phyloP scores from a whole-genome alignment of 2,888 invertebrate species.

The Melipona beecheii region DNA sequence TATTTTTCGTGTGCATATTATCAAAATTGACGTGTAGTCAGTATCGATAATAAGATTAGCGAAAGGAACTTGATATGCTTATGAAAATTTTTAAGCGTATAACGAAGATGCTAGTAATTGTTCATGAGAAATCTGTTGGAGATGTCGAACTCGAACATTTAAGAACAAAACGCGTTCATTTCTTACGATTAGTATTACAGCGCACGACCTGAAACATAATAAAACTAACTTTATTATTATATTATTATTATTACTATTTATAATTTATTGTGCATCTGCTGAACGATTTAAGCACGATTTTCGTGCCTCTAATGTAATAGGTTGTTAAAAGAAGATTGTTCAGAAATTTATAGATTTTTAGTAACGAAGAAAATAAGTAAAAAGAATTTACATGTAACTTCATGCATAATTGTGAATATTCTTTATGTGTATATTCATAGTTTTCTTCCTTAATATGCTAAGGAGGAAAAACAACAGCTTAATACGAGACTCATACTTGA shows the following conservation, averaged over 20 bases:
- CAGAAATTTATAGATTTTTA: background rate
- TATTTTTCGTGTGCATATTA: slow-evolving; percentile 6
- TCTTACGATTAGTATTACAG: slow-evolving; percentile 57
- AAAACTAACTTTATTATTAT: slow-evolving; percentile 58
- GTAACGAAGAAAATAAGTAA: background rate
- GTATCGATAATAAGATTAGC: slow-evolving; percentile 3
- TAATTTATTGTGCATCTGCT: slow-evolving; percentile 67
- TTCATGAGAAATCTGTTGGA: background rate
- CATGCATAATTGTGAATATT: background rate
- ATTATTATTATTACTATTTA: slow-evolving; percentile 67
- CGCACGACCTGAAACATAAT: slow-evolving; percentile 47
- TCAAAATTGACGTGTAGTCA: background rate
- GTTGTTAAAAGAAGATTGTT: background rate
- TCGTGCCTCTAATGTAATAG: slow-evolving; percentile 26
- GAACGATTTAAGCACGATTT: slow-evolving; percentile 23
- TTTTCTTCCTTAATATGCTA: background rate
- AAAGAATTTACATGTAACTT: background rate
- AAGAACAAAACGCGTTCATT: slow-evolving; percentile 29
- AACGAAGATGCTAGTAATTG: background rate
- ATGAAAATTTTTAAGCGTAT: slow-evolving; percentile 14
- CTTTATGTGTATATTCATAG: background rate
- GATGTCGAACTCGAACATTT: slow-evolving; percentile 24
- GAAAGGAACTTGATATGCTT: slow-evolving; percentile 19
- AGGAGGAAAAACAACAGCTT: background rate
- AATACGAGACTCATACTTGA: background rate